Evolutionary conservation across 2,888 invertebrate genomes (phyloP).

Genomic region (Cylloceria caligata): DNA sequence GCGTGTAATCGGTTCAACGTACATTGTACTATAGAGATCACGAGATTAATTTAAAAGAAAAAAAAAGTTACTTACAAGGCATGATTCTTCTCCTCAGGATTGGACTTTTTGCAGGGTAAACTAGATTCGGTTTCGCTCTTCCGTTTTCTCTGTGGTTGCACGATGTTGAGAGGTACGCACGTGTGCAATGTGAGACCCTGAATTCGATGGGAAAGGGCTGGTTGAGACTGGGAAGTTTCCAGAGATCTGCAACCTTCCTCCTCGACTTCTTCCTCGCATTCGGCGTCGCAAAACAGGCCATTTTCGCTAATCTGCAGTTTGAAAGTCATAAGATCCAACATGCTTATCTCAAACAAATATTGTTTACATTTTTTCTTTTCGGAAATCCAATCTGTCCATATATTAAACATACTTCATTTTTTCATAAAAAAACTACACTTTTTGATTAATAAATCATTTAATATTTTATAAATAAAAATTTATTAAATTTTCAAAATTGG

Average conservation of each 20-base stretch:
- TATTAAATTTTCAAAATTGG: too few species aligned
- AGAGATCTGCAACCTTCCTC: conserved; percentile 58
- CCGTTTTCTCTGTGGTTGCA: conserved; percentile 81
- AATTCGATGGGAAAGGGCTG: conserved; percentile 74
- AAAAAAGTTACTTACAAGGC: conserved; percentile 72
- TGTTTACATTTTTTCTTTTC: too few species aligned
- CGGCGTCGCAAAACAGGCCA: conserved; percentile 79
- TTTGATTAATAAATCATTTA: too few species aligned
- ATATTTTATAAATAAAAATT: too few species aligned
- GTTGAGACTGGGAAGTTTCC: conserved; percentile 67
- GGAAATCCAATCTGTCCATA: too few species aligned
- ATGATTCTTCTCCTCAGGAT: conserved; percentile 84
- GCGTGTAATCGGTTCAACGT: too few species aligned
- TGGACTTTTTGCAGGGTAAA: conserved; percentile 86
- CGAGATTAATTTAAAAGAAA: neutral
- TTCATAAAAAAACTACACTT: too few species aligned
- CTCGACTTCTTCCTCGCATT: conserved; percentile 77
- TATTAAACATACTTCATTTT: too few species aligned
- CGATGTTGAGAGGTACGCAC: conserved; percentile 79
- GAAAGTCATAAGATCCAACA: conserved; percentile 14
- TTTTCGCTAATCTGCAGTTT: conserved; percentile 78
- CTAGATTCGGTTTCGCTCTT: conserved; percentile 81
- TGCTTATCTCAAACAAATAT: neutral
- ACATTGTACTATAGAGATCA: too few species aligned
- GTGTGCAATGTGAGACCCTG: conserved; percentile 80